These are phyloP conservation scores for Leucopsar rothschildi DNA, from an alignment of 2,113 vertebrate genomes.

Conservation along the genomic window DNA sequence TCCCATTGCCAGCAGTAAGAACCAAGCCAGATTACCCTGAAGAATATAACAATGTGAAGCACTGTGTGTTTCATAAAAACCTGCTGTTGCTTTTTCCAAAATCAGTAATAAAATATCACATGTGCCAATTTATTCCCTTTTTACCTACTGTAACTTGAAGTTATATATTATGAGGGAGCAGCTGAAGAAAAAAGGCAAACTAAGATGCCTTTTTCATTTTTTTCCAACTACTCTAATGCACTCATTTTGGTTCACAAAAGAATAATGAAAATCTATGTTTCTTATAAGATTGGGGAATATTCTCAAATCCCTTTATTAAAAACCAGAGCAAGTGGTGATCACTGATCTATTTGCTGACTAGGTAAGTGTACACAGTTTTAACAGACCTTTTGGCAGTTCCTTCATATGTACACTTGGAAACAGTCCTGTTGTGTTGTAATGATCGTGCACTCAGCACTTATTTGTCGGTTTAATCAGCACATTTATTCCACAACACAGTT, in stretches of 20 bases:
- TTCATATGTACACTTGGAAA: neutral
- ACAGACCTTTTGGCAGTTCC: neutral
- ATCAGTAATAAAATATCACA: constrained; percentile 12
- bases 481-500: neutral
- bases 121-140: neutral
- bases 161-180: neutral
- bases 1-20: neutral
- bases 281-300: constrained; percentile 32
- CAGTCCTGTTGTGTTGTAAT: neutral
- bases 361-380: neutral
- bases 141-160: neutral
- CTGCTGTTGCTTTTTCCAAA: neutral
- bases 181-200: neutral
- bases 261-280: constrained; percentile 23
- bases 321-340: neutral
- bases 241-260: constrained; percentile 8
- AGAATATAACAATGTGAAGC: constrained; percentile 8
- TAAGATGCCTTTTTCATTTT: neutral
- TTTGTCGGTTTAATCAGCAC: neutral
- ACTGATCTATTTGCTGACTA: constrained; percentile 6
- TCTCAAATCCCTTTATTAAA: constrained; percentile 55
- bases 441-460: neutral
- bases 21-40: neutral
- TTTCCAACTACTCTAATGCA: neutral
- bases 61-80: constrained; percentile 15